phyloP scores from a whole-genome alignment of 2,888 invertebrate genomes.

The Polymixis flavicincta region DNA sequence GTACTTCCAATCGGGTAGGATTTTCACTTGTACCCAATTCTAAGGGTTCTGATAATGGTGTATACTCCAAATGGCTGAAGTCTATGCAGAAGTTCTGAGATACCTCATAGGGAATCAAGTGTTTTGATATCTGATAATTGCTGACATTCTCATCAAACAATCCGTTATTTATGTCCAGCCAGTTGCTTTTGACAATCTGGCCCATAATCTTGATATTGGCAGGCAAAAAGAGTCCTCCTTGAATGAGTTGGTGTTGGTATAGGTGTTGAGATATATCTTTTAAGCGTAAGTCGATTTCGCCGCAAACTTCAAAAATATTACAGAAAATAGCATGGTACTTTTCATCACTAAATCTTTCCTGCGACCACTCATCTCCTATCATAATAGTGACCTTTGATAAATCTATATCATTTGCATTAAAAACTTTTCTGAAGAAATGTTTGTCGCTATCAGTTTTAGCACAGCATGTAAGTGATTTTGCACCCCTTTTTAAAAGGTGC shows the following conservation, averaged over 20 bases:
- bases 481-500: conserved; percentile 88
- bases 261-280: conserved; percentile 75
- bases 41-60: conserved; percentile 79
- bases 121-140: conserved; percentile 88
- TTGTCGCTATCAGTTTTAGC: conserved; percentile 80
- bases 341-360: conserved; percentile 73
- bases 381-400: conserved; percentile 81
- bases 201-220: conserved; percentile 87
- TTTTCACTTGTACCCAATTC: conserved; percentile 72
- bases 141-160: conserved; percentile 90
- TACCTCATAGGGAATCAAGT: conserved; percentile 91
- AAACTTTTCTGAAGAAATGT: conserved; percentile 84
- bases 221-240: conserved; percentile 89
- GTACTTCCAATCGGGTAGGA: conserved; percentile 64
- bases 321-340: conserved; percentile 90
- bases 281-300: conserved; percentile 88
- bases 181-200: conserved; percentile 91
- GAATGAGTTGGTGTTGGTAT: conserved; percentile 79
- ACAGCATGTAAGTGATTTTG: conserved; percentile 84
- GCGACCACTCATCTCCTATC: conserved; percentile 76
- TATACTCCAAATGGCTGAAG: conserved; percentile 82
- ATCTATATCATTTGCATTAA: conserved; percentile 82
- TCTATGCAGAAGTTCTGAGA: conserved; percentile 90
- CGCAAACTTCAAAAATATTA: conserved; percentile 90
- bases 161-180: conserved; percentile 90